These are phyloP conservation scores for Synergus gifuensis DNA, from an alignment of 2,888 invertebrate genomes.

Conservation along the genomic window DNA sequence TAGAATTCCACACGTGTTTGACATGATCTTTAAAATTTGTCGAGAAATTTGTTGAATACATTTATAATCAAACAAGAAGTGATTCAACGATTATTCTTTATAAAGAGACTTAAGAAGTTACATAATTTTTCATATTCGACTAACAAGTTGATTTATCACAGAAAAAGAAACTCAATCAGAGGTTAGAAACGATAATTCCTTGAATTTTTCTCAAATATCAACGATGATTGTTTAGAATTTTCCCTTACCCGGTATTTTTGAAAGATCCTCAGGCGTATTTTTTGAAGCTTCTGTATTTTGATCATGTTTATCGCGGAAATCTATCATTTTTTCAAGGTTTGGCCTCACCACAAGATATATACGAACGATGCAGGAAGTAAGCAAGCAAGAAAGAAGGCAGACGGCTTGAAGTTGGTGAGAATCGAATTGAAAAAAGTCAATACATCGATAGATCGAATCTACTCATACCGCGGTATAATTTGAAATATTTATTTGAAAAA, in stretches of 20 bases:
- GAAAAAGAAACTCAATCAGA: constrained; percentile 33
- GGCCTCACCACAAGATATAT: neutral
- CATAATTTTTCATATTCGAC: constrained; percentile 48
- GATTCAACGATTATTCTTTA: neutral
- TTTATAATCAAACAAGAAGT: neutral
- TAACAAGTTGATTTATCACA: constrained; percentile 33
- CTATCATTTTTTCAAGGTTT: constrained; percentile 30
- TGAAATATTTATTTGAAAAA: too few species aligned
- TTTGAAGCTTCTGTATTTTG: constrained; percentile 48
- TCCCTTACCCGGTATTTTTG: constrained; percentile 63
- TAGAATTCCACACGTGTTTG: neutral
- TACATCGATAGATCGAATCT: too few species aligned
- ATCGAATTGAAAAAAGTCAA: too few species aligned
- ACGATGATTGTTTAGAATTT: constrained; percentile 14
- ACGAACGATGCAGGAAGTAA: neutral
- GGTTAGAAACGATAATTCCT: constrained; percentile 50
- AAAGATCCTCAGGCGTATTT: constrained; percentile 54
- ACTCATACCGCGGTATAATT: too few species aligned
- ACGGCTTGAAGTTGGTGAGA: too few species aligned
- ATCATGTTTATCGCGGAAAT: constrained; percentile 33
- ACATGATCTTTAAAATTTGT: neutral
- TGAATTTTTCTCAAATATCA: neutral
- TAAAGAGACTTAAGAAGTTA: constrained; percentile 43
- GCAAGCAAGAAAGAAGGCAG: too few species aligned
- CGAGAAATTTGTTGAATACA: neutral